A percentile compares a stretch with the other conserved stretches of the same genome.
Conservation (phyloP, 2,797 vertebrate genomes). For the Tokudaia tokunoshimensis region DNA sequence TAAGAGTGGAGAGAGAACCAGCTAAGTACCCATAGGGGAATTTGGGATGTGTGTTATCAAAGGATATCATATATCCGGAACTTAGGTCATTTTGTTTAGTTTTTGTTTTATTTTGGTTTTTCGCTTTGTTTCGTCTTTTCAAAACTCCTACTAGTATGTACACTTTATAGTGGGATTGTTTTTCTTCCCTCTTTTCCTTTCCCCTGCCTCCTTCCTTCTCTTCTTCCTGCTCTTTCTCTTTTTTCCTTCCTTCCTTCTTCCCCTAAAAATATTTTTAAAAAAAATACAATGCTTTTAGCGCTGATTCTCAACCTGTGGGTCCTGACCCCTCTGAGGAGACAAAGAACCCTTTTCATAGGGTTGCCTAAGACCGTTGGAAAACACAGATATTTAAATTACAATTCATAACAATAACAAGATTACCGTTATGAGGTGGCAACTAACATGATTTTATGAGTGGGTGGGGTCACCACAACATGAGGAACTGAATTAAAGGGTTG, state of each 20-base stretch:
- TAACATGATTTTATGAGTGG: background rate
- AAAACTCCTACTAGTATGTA: background rate
- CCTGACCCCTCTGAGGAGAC: background rate
- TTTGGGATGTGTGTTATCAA: background rate
- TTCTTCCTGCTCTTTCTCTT: background rate
- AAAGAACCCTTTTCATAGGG: background rate
- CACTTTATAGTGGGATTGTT: background rate
- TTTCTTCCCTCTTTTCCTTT: background rate
- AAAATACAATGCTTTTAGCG: background rate
- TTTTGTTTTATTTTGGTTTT: conserved; percentile 44
- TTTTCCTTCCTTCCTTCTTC: background rate
- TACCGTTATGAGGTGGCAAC: background rate
- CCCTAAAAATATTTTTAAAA: background rate
- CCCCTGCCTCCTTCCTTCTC: background rate
- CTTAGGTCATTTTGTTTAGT: background rate
- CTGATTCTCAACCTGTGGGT: background rate
- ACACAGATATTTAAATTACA: background rate
- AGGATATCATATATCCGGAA: background rate
- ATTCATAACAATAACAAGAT: background rate
- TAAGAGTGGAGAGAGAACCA: background rate
- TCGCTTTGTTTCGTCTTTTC: background rate
- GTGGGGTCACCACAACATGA: background rate
- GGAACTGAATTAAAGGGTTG: background rate
- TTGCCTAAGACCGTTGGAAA: background rate
- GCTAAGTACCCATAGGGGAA: background rate